These are phyloP conservation scores for Eristalis tenax DNA, from an alignment of 2,888 invertebrate genomes.

Conservation along the genomic window DNA sequence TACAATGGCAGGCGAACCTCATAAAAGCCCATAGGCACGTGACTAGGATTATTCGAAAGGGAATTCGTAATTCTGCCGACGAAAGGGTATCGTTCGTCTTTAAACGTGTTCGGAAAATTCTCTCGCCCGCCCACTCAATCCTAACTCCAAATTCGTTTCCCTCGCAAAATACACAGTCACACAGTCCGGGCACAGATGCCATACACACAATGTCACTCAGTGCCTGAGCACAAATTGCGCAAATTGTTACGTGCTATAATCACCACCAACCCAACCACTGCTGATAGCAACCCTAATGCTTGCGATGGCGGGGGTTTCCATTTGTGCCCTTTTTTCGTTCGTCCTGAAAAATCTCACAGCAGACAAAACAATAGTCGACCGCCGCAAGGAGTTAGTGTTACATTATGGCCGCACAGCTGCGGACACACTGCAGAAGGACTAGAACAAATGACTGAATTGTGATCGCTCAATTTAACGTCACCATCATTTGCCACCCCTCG, in stretches of 20 bases:
- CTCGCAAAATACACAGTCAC: background rate
- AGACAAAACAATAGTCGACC: conserved; percentile 12
- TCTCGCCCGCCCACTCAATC: background rate
- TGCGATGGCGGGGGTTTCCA: background rate
- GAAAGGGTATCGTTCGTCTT: conserved; percentile 2
- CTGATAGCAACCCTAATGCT: conserved; percentile 1
- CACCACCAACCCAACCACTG: conserved; percentile 21
- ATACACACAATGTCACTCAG: background rate
- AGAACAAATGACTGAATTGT: conserved; percentile 66
- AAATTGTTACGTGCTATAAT: conserved; percentile 49
- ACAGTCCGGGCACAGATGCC: background rate
- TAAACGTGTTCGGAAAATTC: background rate
- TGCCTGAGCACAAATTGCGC: conserved; percentile 35
- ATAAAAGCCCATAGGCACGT: conserved; percentile 53
- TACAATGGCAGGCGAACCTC: conserved; percentile 22
- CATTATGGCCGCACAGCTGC: conserved; percentile 50
- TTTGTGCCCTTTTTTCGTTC: background rate
- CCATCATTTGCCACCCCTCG: conserved; percentile 50
- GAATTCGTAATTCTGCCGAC: conserved; percentile 51
- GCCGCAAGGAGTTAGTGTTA: conserved; percentile 31
- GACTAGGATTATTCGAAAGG: conserved; percentile 58
- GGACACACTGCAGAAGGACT: conserved; percentile 27
- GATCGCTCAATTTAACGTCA: conserved; percentile 69
- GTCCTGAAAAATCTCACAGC: background rate
- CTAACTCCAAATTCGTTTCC: background rate